These are phyloP conservation scores for Prunella fulvescens DNA, from an alignment of 2,113 vertebrate genomes.

Conservation along the genomic window DNA sequence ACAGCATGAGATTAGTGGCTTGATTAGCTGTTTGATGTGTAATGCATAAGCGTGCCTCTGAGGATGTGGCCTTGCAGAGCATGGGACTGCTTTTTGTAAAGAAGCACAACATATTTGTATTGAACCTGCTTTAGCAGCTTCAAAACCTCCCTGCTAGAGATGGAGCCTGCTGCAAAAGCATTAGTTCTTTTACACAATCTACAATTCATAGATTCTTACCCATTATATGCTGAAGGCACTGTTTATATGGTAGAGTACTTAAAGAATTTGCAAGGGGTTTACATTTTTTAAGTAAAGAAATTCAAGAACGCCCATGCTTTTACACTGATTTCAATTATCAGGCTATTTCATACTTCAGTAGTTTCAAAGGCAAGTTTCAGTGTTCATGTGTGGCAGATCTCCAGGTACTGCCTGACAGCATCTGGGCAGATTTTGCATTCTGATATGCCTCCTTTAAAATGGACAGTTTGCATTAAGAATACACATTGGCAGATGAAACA, in stretches of 20 bases:
- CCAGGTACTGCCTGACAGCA: not conserved
- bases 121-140: not conserved
- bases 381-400: not conserved
- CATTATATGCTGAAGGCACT: not conserved
- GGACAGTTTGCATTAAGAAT: not conserved
- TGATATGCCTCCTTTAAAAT: not conserved
- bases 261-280: not conserved
- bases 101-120: not conserved
- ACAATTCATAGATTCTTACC: not conserved
- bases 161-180: not conserved
- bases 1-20: not conserved
- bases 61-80: not conserved
- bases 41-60: not conserved
- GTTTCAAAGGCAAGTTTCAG: not conserved
- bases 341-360: not conserved
- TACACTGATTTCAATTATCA: not conserved
- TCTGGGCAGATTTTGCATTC: not conserved
- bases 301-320: not conserved
- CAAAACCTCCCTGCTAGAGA: not conserved
- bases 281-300: not conserved
- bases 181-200: not conserved
- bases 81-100: not conserved
- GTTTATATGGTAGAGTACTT: not conserved
- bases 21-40: not conserved
- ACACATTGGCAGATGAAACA: not conserved